These are phyloP conservation scores for Ceriagrion tenellum DNA, from an alignment of 2,888 invertebrate genomes.

Conservation along the genomic window DNA sequence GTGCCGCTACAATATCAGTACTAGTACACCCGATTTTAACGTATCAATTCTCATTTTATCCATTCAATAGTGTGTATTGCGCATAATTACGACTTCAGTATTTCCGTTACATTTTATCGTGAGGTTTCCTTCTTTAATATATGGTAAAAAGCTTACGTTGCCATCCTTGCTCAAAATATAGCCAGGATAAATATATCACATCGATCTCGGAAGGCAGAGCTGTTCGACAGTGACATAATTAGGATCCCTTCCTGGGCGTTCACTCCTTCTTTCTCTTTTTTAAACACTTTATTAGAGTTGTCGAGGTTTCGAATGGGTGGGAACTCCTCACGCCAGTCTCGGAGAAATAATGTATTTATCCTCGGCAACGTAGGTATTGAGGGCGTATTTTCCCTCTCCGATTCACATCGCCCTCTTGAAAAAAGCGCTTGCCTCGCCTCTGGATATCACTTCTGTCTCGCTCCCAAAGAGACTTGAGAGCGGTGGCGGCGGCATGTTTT, in stretches of 20 bases:
- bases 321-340: background rate
- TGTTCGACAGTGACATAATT: background rate
- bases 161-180: too few relatives aligned
- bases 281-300: conserved; percentile 4
- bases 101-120: too few relatives aligned
- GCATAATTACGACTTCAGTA: too few relatives aligned
- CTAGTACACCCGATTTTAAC: too few relatives aligned
- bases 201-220: background rate
- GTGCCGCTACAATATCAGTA: too few relatives aligned
- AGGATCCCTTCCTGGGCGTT: background rate
- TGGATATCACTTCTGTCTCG: background rate
- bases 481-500: background rate
- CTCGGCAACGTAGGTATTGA: background rate
- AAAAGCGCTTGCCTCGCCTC: background rate
- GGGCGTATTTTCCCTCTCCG: background rate
- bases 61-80: too few relatives aligned
- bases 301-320: background rate
- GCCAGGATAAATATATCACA: background rate
- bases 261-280: background rate
- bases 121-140: too few relatives aligned
- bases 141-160: too few relatives aligned
- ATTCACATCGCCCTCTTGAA: background rate
- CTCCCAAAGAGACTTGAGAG: background rate
- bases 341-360: background rate
- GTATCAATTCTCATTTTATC: too few relatives aligned